phyloP scores from a whole-genome alignment of 2,797 vertebrate species.

The Cossypha dichroa region DNA sequence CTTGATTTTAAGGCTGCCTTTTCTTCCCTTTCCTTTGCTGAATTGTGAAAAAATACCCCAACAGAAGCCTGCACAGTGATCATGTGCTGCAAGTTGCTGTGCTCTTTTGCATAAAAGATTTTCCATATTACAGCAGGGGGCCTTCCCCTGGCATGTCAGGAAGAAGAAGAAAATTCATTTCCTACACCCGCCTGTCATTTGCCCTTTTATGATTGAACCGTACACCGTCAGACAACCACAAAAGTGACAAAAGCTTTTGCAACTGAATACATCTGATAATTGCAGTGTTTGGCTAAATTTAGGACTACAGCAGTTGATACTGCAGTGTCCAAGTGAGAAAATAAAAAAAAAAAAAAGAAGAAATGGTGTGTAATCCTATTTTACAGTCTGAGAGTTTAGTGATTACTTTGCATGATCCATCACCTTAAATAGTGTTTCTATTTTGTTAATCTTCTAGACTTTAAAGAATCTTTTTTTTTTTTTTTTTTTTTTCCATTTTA shows the following conservation, averaged over 20 bases:
- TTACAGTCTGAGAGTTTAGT: conserved; percentile 14
- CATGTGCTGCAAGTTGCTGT: conserved; percentile 71
- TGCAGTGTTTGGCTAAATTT: conserved; percentile 72
- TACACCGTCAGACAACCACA: conserved; percentile 73
- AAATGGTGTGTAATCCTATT: not conserved
- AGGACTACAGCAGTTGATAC: conserved; percentile 19
- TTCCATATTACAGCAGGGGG: conserved; percentile 79
- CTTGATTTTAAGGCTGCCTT: conserved; percentile 49
- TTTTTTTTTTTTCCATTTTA: not conserved
- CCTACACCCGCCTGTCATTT: conserved; percentile 77
- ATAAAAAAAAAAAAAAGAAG: not conserved
- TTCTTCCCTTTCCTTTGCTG: not conserved
- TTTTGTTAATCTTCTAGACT: conserved; percentile 20
- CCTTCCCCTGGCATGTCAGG: conserved; percentile 76
- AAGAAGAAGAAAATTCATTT: conserved; percentile 80
- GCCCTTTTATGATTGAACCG: conserved; percentile 76
- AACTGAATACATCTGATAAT: conserved; percentile 69
- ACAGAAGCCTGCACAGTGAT: conserved; percentile 71
- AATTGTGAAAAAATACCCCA: not conserved
- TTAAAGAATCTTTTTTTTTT: not conserved
- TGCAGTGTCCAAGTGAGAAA: not conserved
- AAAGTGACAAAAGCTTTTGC: conserved; percentile 76
- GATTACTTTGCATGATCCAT: conserved; percentile 38
- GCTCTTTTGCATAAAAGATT: conserved; percentile 83
- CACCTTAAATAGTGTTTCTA: conserved; percentile 34